Evolutionary conservation across 2,888 invertebrate genomes (phyloP), one percentile per base, ranked within the genome.

Genomic region (Cephonodes hylas): DNA sequence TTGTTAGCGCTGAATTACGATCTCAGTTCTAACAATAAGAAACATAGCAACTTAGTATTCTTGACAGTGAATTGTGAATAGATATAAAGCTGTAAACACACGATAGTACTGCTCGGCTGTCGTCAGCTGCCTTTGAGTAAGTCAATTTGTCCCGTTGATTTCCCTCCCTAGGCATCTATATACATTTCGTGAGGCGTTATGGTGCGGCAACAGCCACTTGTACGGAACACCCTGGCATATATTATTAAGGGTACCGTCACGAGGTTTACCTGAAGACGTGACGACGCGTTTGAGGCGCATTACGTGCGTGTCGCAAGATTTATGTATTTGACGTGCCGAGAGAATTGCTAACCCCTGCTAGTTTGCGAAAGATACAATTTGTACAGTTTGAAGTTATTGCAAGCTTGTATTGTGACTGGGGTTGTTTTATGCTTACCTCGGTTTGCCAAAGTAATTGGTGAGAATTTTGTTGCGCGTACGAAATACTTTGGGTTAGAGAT

Each of bases 301-400:
- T 73, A 73, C 70, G 72, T 66, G 20, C 66, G 62, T 63, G 64
- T 70, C 72, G 72, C 70, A 70, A 73, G 77, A 80, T 81, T 78
- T 80, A 79, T 79, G 77, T 74, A 71, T 71, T 74, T 77, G 73
- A 78, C 79, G 77, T 76, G 74, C 67, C 57, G 15, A 38, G 25
- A 27, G 46, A 15, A 42, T 13, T 46, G 38, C 45, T 42, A 18
- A 58, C 45, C 25, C 48, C 25, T 27, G 53, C 53, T 53, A 53
- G 31, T 53, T 53, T 31, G 31, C 53, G 53, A 46, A 46, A 46
- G 46, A 53, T 53, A 53, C 53, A 31, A 53, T 53, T 53, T 53
- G 27, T 31, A 38, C 38, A 1, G 25, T 48, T 48, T 53, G 15
- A 31, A 53, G 53, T 53, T 46, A 46, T 46, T 53, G 53, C 53